Evolutionary conservation across 2,888 invertebrate genomes (phyloP), one percentile per base, ranked within the genome.

Genomic region (Xestia xanthographa): DNA sequence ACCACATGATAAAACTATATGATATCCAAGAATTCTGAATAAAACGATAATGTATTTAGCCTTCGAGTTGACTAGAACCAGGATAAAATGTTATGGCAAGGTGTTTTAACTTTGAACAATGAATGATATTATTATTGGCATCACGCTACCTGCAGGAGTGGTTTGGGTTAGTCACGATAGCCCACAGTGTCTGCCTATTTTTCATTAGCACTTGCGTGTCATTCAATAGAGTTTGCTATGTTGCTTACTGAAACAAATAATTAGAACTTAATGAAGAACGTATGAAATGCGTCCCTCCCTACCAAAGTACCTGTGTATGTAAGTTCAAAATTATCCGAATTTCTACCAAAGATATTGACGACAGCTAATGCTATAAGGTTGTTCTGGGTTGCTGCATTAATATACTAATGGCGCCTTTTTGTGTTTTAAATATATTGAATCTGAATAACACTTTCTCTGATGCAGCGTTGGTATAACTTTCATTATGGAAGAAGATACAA

Each of bases 91-190:
- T 73, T 74, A 75, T 71, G 66, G 17, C 69, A 63, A 77, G 74
- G 73, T 75, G 75, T 79, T 78, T 67, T 74, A 77, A 72, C 72
- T 77, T 73, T 12, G 71, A 76, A 82, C 84, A 84, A 82, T 86
- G 85, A 84, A 84, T 84, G 63, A 78, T 68, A 82, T 87, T 88
- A 87, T 86, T 87, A 87, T 86, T 88, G 82, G 85, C 76, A 88
- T 84, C 90, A 91, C 92, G 89, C 91, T 90, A 92, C 90, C 88
- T 89, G 90, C 90, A 90, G 92, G 93, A 92, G 93, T 92, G 92
- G 91, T 91, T 89, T 80, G 87, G 77, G 86, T 87, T 89, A 80
- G 90, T 90, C 90, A 91, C 87, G 82, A 81, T 66, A 87, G 14
- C n/a, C 70, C 60, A 80, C 68, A 72, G 75, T 75, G 71, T 66